Evolutionary conservation across 2,113 vertebrate species (phyloP).

Genomic region (Dolichotis patagonum): DNA sequence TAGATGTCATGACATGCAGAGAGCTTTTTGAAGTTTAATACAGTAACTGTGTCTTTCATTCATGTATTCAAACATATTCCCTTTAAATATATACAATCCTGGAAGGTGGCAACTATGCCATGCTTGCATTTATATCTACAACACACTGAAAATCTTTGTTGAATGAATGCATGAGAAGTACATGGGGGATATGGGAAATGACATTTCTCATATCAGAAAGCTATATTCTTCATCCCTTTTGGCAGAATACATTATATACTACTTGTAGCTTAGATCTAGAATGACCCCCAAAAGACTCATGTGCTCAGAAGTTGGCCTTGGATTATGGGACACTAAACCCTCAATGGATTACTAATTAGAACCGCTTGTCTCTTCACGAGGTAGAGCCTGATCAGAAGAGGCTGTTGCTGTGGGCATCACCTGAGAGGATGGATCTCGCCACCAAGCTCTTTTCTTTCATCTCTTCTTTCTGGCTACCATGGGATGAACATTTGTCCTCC

Average conservation of each 20-base stretch:
- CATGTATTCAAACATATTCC: background rate
- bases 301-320: background rate
- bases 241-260: background rate
- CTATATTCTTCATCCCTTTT: background rate
- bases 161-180: background rate
- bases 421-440: background rate
- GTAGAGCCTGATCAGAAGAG: background rate
- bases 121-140: background rate
- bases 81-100: background rate
- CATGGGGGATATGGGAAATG: background rate
- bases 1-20: background rate
- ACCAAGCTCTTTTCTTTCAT: background rate
- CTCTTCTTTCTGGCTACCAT: background rate
- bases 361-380: background rate
- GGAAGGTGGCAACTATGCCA: accelerated
- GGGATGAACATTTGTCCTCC: background rate
- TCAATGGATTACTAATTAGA: background rate
- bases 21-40: background rate
- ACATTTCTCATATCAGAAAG: background rate
- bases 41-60: background rate
- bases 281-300: background rate
- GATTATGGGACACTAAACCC: background rate
- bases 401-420: background rate
- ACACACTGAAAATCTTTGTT: background rate
- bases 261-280: background rate